Conservation (phyloP, 2,888 invertebrate genomes). For the Dynastes hyllus region DNA sequence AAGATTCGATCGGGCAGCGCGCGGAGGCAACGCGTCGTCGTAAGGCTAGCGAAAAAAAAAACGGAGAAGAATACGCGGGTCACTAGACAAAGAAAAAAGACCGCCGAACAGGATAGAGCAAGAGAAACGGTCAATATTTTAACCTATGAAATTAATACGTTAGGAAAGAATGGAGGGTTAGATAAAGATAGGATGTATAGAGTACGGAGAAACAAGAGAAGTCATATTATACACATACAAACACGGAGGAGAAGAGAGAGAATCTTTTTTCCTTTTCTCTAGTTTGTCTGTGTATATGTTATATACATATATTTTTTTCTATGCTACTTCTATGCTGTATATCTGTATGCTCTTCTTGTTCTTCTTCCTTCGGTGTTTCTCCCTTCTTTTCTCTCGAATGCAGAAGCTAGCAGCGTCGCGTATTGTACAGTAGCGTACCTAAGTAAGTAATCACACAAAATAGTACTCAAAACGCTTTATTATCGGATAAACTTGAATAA, state of each 20-base stretch:
- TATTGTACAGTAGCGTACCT: conserved; percentile 23
- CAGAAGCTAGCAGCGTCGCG: conserved; percentile 25
- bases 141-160: conserved; percentile 69
- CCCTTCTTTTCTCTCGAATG: conserved; percentile 49
- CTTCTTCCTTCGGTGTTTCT: conserved; percentile 38
- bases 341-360: conserved; percentile 1
- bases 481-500: too few relatives aligned
- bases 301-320: conserved; percentile 23
- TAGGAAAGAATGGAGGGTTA: conserved; percentile 66
- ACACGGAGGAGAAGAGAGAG: background rate
- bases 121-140: conserved; percentile 66
- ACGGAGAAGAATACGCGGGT: conserved; percentile 62
- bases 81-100: conserved; percentile 66
- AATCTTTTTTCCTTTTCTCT: conserved; percentile 31
- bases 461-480: too few relatives aligned
- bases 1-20: conserved; percentile 56
- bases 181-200: conserved; percentile 53
- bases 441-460: conserved; percentile 43
- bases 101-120: conserved; percentile 61
- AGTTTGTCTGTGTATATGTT: background rate
- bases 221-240: conserved; percentile 1
- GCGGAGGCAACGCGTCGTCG: conserved; percentile 30
- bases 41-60: conserved; percentile 54
- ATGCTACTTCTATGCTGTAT: background rate
- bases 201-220: conserved; percentile 24